Evolutionary conservation across 2,113 vertebrate species (phyloP).

Genomic region (Mus pahari): DNA sequence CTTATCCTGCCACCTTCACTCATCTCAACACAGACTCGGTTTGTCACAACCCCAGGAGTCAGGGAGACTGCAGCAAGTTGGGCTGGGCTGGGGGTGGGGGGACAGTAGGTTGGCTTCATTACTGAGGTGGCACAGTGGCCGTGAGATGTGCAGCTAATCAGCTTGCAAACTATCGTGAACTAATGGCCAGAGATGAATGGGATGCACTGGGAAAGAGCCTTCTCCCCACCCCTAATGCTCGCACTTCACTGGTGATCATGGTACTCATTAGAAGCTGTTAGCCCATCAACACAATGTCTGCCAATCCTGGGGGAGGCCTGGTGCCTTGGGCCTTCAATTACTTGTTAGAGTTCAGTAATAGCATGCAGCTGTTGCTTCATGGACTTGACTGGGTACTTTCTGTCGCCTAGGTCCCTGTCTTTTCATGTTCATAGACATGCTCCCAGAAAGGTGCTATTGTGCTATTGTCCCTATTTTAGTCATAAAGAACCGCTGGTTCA

Average conservation of each 20-base stretch:
- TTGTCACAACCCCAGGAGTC: background rate
- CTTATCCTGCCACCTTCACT: slow-evolving; percentile 38
- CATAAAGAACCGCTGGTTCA: background rate
- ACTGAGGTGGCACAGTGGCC: background rate
- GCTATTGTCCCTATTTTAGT: background rate
- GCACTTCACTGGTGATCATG: slow-evolving; percentile 40
- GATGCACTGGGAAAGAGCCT: background rate
- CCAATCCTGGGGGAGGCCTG: background rate
- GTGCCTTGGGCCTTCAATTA: background rate
- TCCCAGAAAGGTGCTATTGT: background rate
- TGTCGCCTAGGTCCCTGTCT: background rate
- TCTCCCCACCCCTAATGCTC: slow-evolving; percentile 17
- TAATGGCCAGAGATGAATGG: slow-evolving; percentile 49
- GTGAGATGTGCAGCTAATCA: background rate
- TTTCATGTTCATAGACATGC: background rate
- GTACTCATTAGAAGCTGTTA: slow-evolving; percentile 37
- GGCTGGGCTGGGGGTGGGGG: background rate
- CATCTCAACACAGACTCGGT: background rate
- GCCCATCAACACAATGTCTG: slow-evolving; percentile 16
- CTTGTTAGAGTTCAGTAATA: background rate
- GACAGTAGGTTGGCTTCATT: background rate
- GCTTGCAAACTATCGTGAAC: slow-evolving; percentile 7
- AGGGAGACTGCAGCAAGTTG: background rate
- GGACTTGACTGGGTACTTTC: background rate
- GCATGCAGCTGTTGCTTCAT: background rate